Conservation (phyloP, 2,888 invertebrate species). For the Lissonota sp. region DNA sequence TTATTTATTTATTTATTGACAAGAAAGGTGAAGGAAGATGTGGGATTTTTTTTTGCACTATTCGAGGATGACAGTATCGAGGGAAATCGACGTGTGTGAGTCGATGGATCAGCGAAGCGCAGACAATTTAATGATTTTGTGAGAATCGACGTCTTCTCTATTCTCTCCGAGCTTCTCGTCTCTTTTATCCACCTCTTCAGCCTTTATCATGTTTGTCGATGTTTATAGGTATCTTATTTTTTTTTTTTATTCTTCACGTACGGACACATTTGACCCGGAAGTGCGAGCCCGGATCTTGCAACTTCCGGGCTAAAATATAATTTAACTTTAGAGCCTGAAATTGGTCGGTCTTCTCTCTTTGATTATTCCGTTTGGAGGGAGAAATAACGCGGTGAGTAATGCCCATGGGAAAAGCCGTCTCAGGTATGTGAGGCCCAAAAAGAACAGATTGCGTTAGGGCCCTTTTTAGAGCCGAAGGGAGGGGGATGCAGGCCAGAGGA, state of each 20-base stretch:
- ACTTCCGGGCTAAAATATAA: no score
- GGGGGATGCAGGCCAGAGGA: no score
- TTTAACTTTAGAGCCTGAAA: no score
- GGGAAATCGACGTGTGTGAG: conserved; percentile 30
- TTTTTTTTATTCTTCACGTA: neutral
- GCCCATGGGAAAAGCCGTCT: no score
- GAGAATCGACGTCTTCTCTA: neutral
- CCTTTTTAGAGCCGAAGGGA: no score
- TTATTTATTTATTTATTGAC: conserved; percentile 19
- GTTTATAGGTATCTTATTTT: neutral
- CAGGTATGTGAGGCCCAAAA: no score
- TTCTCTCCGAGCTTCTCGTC: neutral
- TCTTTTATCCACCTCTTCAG: conserved; percentile 16
- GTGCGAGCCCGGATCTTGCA: no score
- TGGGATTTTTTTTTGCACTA: conserved; percentile 9
- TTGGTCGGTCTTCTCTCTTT: no score
- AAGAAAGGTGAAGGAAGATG: conserved; percentile 24
- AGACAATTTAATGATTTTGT: conserved; percentile 61
- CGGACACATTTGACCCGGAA: no score
- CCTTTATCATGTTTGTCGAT: conserved; percentile 22
- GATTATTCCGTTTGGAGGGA: no score
- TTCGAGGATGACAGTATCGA: conserved; percentile 26
- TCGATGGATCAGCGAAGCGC: conserved; percentile 61
- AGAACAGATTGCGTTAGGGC: no score
- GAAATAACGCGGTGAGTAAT: no score